Conservation (phyloP, 2,888 invertebrate genomes). For the Stramonita haemastoma region DNA sequence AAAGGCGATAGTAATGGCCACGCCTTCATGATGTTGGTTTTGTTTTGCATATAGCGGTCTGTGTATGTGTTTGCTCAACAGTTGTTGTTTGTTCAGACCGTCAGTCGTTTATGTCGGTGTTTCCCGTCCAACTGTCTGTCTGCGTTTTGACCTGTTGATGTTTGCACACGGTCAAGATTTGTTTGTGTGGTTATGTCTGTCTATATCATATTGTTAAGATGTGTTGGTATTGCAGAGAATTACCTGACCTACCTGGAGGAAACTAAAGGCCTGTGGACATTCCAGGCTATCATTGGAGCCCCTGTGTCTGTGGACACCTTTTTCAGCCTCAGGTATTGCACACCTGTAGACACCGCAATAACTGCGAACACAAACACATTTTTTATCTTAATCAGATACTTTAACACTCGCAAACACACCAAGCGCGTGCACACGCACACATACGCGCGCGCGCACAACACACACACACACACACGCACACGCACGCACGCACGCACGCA, state of each 20-base stretch:
- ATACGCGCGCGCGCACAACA: background rate
- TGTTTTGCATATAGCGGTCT: too few relatives aligned
- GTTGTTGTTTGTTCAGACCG: too few relatives aligned
- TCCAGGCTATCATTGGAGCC: conserved; percentile 66
- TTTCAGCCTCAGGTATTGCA: conserved; percentile 69
- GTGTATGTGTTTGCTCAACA: too few relatives aligned
- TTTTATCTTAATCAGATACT: too few relatives aligned
- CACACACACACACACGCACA: background rate
- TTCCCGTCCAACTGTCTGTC: too few relatives aligned
- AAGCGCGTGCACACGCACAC: background rate
- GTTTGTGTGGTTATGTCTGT: background rate
- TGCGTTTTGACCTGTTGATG: too few relatives aligned
- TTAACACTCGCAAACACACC: background rate
- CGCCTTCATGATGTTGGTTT: too few relatives aligned
- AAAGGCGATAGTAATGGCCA: too few relatives aligned
- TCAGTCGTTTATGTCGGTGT: too few relatives aligned
- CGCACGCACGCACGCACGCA: conserved; percentile 1
- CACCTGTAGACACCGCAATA: background rate
- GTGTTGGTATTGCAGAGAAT: conserved; percentile 10
- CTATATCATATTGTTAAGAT: background rate
- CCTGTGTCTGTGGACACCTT: conserved; percentile 72
- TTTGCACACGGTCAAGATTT: too few relatives aligned
- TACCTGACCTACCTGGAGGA: background rate
- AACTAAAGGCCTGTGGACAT: conserved; percentile 47
- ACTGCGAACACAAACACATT: background rate